Evolutionary conservation across 2,888 invertebrate genomes (phyloP), one percentile per base, ranked within the genome.

Genomic region (Horisme vitalbata): DNA sequence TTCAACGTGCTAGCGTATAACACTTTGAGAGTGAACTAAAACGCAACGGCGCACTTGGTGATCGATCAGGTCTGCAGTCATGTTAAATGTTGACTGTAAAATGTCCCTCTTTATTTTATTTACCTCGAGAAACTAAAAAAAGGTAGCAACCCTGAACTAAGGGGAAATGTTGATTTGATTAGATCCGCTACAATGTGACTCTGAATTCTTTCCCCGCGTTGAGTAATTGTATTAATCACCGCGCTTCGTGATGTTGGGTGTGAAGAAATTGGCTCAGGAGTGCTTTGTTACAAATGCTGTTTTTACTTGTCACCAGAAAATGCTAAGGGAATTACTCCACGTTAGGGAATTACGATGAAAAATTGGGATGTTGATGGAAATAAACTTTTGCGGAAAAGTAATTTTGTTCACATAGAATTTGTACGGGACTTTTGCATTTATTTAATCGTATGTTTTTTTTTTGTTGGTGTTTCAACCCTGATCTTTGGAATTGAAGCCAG

Each of bases 171-270:
- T 61, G 61, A 65, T 65, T 65, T 63, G 62, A 68, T 70, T 71
- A 64, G 60, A 62, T 62, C 55, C 59, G 58, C 59, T 55, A 63
- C 64, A 63, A 57, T 51, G 62, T 64, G 62, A 66, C 65, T 49
- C 55, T 59, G 49, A 64, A 61, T 57, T 66, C 61, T 62, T 68
- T 67, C 58, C 57, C 52, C 32, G 39, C 41, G 55, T 57, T 59
- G 59, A 56, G 61, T 68, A 69, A 71, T 71, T 66, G 63, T 56
- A 68, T 71, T 71, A 72, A 71, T 71, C 63, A 68, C 59, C 46
- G 24, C 28, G 38, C 12, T 31, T 48, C 47, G 46, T 37, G 32
- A 35, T 38, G 44, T 31, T 45, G 10, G 12, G 27, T 14, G 41
- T 8, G 23, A 24, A 34, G 21, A 45, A 46, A 53, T 51, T 57